These are phyloP conservation scores for Lipotes vexillifer DNA, from an alignment of 2,113 vertebrate species.

Conservation along the genomic window DNA sequence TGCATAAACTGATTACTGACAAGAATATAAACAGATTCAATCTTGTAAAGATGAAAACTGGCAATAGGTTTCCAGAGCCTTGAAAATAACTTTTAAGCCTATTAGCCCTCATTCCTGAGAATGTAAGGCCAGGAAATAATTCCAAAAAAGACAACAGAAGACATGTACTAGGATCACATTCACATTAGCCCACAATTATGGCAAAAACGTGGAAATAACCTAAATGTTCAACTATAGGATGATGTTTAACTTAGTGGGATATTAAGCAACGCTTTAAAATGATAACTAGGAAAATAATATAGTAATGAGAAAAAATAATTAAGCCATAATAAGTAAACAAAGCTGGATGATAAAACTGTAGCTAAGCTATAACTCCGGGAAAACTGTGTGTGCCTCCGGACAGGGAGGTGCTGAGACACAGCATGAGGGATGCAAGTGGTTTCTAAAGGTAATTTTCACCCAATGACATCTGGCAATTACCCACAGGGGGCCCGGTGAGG, in stretches of 20 bases:
- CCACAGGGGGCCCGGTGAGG: background rate
- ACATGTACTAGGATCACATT: background rate
- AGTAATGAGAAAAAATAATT: background rate
- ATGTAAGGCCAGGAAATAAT: background rate
- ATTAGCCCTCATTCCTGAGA: background rate
- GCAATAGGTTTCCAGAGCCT: background rate
- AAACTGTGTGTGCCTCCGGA: background rate
- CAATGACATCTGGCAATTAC: rapidly evolving
- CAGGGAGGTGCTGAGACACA: background rate
- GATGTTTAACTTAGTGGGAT: background rate
- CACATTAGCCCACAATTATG: background rate
- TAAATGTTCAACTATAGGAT: background rate
- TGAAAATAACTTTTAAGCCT: background rate
- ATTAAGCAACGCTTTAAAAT: background rate
- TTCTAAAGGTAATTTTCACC: background rate
- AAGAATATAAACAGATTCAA: background rate
- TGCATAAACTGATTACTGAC: rapidly evolving
- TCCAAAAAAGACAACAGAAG: background rate
- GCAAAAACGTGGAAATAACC: background rate
- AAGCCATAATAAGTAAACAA: background rate
- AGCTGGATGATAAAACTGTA: background rate
- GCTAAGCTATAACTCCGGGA: background rate
- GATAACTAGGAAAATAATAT: background rate
- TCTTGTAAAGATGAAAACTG: background rate
- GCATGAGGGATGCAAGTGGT: rapidly evolving